phyloP scores from a whole-genome alignment of 2,888 invertebrate genomes.

The Watsonalla binaria region DNA sequence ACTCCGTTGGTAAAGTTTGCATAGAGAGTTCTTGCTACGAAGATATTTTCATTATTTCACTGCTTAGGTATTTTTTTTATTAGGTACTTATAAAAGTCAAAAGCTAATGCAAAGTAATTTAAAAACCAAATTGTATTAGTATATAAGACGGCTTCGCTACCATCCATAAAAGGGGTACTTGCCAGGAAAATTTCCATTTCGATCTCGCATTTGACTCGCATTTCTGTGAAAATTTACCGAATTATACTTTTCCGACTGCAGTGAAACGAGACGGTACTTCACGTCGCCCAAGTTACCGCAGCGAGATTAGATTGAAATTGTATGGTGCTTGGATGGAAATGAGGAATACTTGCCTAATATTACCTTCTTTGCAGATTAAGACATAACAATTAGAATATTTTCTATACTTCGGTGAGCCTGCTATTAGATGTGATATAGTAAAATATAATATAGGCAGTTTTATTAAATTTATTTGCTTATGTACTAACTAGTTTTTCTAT shows the following conservation, averaged over 20 bases:
- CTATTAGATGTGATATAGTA: too few species aligned
- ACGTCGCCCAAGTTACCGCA: constrained; percentile 35
- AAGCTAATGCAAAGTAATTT: too few species aligned
- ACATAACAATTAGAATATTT: not conserved
- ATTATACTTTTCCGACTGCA: constrained; percentile 15
- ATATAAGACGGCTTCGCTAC: not conserved
- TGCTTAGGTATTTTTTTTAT: too few species aligned
- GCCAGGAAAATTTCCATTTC: constrained; percentile 16
- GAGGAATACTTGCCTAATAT: constrained; percentile 17
- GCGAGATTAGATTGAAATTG: constrained; percentile 62
- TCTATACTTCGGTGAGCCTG: not conserved
- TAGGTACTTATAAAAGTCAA: too few species aligned
- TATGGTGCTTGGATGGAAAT: constrained; percentile 44
- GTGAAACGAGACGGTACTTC: constrained; percentile 45
- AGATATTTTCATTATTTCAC: too few species aligned
- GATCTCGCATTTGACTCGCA: constrained; percentile 31
- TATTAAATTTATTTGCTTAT: too few species aligned
- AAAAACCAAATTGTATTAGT: too few species aligned
- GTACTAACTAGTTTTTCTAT: too few species aligned
- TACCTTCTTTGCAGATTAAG: constrained; percentile 5
- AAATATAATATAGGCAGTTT: too few species aligned
- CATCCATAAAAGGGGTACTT: not conserved
- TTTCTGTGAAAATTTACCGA: constrained; percentile 36
- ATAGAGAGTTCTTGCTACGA: too few species aligned
- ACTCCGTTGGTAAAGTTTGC: too few species aligned